Evolutionary conservation across 1,140 invertebrate genomes (phyloP).

Genomic region (Drosophila dunni): DNA sequence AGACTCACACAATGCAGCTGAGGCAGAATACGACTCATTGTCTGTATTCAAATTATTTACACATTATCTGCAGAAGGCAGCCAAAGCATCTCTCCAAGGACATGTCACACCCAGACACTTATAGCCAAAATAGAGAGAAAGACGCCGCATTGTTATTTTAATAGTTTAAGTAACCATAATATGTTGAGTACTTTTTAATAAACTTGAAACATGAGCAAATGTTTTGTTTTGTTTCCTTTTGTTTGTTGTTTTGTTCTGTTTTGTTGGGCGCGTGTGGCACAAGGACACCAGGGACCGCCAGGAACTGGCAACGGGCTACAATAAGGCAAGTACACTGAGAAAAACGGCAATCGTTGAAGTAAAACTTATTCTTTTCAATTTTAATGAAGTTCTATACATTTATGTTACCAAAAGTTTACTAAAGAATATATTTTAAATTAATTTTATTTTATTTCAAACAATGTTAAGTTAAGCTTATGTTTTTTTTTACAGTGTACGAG

Average conservation of each 20-base stretch:
- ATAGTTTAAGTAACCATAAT: slow-evolving; percentile 83
- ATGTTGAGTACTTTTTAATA: slow-evolving; percentile 83
- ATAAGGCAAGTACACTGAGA: slow-evolving; percentile 8
- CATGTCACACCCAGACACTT: slow-evolving; percentile 29
- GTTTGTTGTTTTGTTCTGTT: slow-evolving; percentile 32
- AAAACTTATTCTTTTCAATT: no score
- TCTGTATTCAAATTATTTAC: slow-evolving; percentile 68
- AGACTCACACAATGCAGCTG: slow-evolving; percentile 10
- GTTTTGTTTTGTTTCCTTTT: slow-evolving; percentile 48
- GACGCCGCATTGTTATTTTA: slow-evolving; percentile 68
- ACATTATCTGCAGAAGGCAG: slow-evolving; percentile 59
- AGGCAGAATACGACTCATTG: slow-evolving; percentile 28
- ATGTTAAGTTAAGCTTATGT: no score
- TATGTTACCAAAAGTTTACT: no score
- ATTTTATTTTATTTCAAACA: no score
- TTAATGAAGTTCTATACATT: no score
- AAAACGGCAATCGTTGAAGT: no score
- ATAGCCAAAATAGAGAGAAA: slow-evolving; percentile 10
- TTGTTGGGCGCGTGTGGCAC: slow-evolving; percentile 53
- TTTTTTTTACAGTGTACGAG: slow-evolving; percentile 7
- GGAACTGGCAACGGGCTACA: background rate
- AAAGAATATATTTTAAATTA: no score
- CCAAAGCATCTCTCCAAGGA: slow-evolving; percentile 20
- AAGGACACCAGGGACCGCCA: slow-evolving; percentile 58
- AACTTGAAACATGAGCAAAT: slow-evolving; percentile 76